Evolutionary conservation across 1,140 invertebrate species (phyloP).

Genomic region (Coenobita brevimanus): DNA sequence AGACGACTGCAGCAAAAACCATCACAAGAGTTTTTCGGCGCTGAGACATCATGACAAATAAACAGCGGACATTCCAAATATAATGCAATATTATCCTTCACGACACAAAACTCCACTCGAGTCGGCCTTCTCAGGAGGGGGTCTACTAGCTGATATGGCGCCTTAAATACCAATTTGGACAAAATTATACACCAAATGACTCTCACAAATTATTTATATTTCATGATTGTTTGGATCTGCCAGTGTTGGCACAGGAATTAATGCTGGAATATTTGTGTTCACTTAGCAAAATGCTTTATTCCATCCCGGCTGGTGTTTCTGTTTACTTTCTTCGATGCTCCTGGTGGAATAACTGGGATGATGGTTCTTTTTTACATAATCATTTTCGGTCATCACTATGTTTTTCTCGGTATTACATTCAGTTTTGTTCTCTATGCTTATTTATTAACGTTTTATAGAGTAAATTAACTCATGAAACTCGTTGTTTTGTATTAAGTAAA

Average conservation of each 20-base stretch:
- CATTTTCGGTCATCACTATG: too few relatives aligned
- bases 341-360: constrained; percentile 16
- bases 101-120: not conserved
- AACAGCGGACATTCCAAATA: too few relatives aligned
- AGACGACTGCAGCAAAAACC: too few relatives aligned
- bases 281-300: constrained; percentile 24
- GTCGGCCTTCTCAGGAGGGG: constrained; percentile 13
- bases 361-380: constrained; percentile 22
- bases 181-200: not conserved
- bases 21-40: too few relatives aligned
- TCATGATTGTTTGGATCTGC: not conserved
- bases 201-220: not conserved
- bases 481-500: too few relatives aligned
- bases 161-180: not conserved
- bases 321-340: constrained; percentile 47
- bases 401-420: too few relatives aligned
- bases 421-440: too few relatives aligned
- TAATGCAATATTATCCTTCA: too few relatives aligned
- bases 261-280: not conserved
- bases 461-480: too few relatives aligned
- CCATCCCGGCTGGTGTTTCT: constrained; percentile 47
- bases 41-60: too few relatives aligned
- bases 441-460: too few relatives aligned
- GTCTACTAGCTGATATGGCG: not conserved
- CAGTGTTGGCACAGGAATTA: not conserved